Evolutionary conservation across 2,888 invertebrate species (phyloP).

Genomic region (Acanthopleura granulata): DNA sequence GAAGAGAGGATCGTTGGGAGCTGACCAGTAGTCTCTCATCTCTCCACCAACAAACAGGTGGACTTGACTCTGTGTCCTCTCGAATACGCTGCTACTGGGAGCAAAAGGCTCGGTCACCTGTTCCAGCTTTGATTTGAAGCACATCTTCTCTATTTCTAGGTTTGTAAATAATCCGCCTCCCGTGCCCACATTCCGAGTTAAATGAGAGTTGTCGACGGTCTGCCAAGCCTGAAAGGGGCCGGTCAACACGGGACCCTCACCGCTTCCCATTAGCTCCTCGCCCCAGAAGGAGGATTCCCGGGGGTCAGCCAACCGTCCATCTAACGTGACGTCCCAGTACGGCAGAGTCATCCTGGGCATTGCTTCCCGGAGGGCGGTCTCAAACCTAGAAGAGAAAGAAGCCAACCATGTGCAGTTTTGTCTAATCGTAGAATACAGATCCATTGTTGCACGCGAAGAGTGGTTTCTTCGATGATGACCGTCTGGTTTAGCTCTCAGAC

Average conservation of each 20-base stretch:
- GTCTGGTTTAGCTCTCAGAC: too few species aligned
- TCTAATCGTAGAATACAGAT: too few species aligned
- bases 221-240: slow-evolving; percentile 58
- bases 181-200: not conserved
- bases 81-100: slow-evolving; percentile 45
- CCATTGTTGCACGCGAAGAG: too few species aligned
- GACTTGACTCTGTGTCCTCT: slow-evolving; percentile 52
- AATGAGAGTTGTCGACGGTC: slow-evolving; percentile 39
- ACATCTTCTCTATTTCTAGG: slow-evolving; percentile 38
- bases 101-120: slow-evolving; percentile 45
- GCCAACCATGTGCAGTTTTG: too few species aligned
- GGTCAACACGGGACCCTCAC: slow-evolving; percentile 45
- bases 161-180: slow-evolving; percentile 42
- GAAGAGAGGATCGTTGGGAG: slow-evolving; percentile 54
- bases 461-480: too few species aligned
- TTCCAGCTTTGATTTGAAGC: slow-evolving; percentile 27
- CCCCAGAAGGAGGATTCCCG: slow-evolving; percentile 49
- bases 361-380: slow-evolving; percentile 53
- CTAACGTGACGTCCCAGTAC: slow-evolving; percentile 57
- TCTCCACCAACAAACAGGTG: slow-evolving; percentile 56
- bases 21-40: slow-evolving; percentile 49
- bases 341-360: slow-evolving; percentile 51
- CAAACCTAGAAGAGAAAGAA: slow-evolving; percentile 42
- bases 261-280: slow-evolving; percentile 46
- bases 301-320: slow-evolving; percentile 43